Base-by-base conservation (phyloP, 2,888 invertebrate species). In the Nudaria mundana region DNA sequence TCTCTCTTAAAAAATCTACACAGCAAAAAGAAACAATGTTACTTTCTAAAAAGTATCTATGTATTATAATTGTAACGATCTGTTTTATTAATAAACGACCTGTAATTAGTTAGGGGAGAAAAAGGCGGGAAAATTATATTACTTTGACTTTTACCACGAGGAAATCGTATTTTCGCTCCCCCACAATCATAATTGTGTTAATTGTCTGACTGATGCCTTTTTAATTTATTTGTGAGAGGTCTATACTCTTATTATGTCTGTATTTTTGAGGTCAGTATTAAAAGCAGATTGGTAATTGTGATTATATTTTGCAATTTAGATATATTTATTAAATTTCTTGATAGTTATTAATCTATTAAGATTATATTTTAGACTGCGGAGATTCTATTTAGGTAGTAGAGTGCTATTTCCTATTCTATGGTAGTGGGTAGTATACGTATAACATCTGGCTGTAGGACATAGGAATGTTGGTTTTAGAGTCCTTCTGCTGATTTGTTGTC, bases 81-180 rank as follows among this genome's bases (percentile, higher is more conserved):
- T 72, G 66, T 74, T 81, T 81, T 82, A 84, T 84, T 87, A 86
- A 83, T 81, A 80, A 83, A 76, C 71, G 80, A 73, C 71, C 78
- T 73, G 76, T 85, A 84, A 85, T 85, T 87, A 85, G 81, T 66
- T 67, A 58, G 83, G 83, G 87, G 84, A 74, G 81, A 81, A 83
- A 86, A 85, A 84, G 68, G 69, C 76, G 72, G 76, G 75, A 76
- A 85, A 84, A 86, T 85, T 78, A 65, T 79, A 76, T 87, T 81
- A 81, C 76, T 76, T 70, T 68, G 69, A 62, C 67, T 71, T 76
- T 79, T 81, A 82, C 78, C 76, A 71, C 66, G 77, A 74, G 65
- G 72, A 76, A 77, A 68, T 75, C 58, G 74, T 81, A 79, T 82
- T 81, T 56, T 81, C 68, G 66, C 70, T 69, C 81, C 80, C 76